Evolutionary conservation across 2,113 vertebrate genomes (phyloP).

Genomic region (Zosterops hypoxanthus): DNA sequence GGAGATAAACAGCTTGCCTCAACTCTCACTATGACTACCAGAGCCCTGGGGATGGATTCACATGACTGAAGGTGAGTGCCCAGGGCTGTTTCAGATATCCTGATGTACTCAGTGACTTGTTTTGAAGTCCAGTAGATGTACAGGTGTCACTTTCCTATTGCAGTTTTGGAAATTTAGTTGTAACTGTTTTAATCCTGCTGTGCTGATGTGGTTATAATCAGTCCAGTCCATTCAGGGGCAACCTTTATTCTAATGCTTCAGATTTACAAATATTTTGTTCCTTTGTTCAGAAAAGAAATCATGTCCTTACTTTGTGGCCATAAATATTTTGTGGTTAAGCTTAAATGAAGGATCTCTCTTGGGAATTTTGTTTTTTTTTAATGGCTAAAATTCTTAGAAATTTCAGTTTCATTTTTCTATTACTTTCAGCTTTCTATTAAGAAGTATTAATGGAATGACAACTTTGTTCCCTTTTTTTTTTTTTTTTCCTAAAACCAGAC

Average conservation of each 20-base stretch:
- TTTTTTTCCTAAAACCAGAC: background rate
- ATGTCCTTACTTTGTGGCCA: background rate
- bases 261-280: background rate
- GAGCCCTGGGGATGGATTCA: background rate
- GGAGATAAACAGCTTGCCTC: background rate
- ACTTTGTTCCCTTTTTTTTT: background rate
- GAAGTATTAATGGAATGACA: background rate
- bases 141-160: background rate
- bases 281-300: background rate
- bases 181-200: background rate
- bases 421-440: background rate
- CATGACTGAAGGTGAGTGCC: background rate
- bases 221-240: background rate
- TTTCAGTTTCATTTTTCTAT: background rate
- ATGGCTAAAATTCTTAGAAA: background rate
- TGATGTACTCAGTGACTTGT: background rate
- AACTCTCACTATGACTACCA: background rate
- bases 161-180: background rate
- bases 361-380: background rate
- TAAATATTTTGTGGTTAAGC: background rate
- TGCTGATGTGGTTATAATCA: background rate
- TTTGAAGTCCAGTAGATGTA: background rate
- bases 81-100: background rate
- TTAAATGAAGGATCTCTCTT: background rate
- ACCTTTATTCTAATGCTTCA: background rate